A percentile compares a stretch with the other conserved stretches of the same genome.
Conservation (phyloP, 2,888 invertebrate genomes). For the Mesochorus sp. region DNA sequence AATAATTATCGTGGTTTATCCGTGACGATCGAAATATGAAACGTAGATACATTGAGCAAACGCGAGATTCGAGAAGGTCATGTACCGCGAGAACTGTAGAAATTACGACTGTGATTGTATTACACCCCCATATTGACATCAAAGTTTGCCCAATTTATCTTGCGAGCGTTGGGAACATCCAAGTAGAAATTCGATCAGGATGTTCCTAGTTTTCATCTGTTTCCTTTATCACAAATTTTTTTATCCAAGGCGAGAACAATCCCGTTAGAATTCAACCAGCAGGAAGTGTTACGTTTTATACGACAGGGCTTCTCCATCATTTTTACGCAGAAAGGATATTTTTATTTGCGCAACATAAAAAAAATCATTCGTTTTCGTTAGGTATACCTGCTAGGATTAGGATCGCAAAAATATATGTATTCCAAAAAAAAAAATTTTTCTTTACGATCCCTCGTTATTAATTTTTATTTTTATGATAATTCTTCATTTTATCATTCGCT, state of each 20-base stretch:
- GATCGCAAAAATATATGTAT: conserved; percentile 44
- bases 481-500: conserved; percentile 13
- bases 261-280: no score
- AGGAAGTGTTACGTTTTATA: no score
- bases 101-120: conserved; percentile 62
- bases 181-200: conserved; percentile 11
- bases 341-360: conserved; percentile 25
- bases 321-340: conserved; percentile 5
- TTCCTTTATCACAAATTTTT: conserved; percentile 7
- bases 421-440: conserved; percentile 22
- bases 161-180: conserved; percentile 32
- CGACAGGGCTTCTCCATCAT: conserved; percentile 1
- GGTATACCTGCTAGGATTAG: conserved; percentile 33
- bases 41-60: conserved; percentile 26
- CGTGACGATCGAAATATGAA: conserved; percentile 61
- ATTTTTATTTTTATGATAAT: conserved; percentile 32
- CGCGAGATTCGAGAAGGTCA: conserved; percentile 35
- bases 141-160: conserved; percentile 38
- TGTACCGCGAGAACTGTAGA: conserved; percentile 42
- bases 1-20: conserved; percentile 3
- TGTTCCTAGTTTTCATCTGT: not conserved
- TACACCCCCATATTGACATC: conserved; percentile 39
- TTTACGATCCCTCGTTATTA: conserved; percentile 30
- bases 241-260: no score
- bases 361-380: not conserved